These are phyloP conservation scores for Myrmophylax atrothorax DNA, from an alignment of 2,113 vertebrate species.

Conservation along the genomic window DNA sequence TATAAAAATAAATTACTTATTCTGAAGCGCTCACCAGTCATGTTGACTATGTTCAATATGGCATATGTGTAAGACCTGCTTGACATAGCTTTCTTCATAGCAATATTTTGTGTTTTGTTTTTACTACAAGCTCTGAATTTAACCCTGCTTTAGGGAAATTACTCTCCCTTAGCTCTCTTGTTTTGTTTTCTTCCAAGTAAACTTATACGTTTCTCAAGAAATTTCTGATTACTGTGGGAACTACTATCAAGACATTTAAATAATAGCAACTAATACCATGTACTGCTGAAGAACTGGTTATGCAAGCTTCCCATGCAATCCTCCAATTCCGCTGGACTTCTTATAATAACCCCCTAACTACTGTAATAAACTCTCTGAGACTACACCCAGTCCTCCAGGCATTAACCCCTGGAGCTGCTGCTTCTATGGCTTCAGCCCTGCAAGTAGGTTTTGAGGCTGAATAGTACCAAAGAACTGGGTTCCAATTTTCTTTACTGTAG, in stretches of 20 bases:
- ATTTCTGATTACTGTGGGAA: neutral
- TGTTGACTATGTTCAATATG: neutral
- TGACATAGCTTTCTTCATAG: neutral
- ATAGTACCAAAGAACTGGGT: neutral
- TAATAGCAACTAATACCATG: neutral
- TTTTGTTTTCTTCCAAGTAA: neutral
- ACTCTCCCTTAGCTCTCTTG: neutral
- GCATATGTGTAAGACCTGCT: neutral
- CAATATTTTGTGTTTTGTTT: neutral
- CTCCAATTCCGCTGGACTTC: neutral
- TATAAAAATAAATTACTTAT: neutral
- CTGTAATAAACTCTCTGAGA: neutral
- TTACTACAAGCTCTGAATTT: neutral
- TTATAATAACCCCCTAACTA: neutral
- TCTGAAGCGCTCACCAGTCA: neutral
- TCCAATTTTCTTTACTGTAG: neutral
- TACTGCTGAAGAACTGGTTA: neutral
- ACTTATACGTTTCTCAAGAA: neutral
- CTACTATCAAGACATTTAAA: neutral
- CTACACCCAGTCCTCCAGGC: neutral
- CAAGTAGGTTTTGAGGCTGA: neutral
- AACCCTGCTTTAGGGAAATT: neutral
- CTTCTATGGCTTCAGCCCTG: neutral
- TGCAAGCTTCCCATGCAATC: neutral
- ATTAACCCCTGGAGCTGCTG: neutral